These are phyloP conservation scores for Brachyopa scutellaris DNA, from an alignment of 2,888 invertebrate genomes.

Conservation along the genomic window DNA sequence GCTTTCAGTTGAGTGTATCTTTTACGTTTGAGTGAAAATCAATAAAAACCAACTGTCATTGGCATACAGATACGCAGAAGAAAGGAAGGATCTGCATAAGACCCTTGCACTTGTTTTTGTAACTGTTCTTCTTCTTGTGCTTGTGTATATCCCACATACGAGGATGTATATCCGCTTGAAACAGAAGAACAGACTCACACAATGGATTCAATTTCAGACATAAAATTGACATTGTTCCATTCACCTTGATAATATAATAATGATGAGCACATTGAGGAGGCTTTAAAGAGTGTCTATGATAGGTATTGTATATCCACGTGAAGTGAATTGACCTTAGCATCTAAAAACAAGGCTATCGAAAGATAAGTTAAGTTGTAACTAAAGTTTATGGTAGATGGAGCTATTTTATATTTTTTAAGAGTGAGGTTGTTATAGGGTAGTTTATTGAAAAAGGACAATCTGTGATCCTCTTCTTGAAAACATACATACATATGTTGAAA, in stretches of 20 bases:
- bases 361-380: no score
- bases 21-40: slow-evolving; percentile 47
- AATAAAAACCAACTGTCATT: slow-evolving; percentile 43
- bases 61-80: background rate
- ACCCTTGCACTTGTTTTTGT: slow-evolving; percentile 19
- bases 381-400: no score
- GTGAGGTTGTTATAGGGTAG: no score
- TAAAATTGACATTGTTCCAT: slow-evolving; percentile 34
- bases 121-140: slow-evolving; percentile 1
- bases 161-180: slow-evolving; percentile 14
- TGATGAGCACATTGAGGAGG: background rate
- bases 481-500: no score
- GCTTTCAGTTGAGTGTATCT: slow-evolving; percentile 37
- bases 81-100: slow-evolving; percentile 32
- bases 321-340: slow-evolving; percentile 33
- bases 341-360: no score
- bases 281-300: slow-evolving; percentile 6
- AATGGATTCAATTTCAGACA: slow-evolving; percentile 17
- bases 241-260: slow-evolving; percentile 27
- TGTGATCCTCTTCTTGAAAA: no score
- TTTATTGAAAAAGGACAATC: no score
- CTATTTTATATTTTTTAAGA: no score
- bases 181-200: background rate
- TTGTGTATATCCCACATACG: slow-evolving; percentile 21
- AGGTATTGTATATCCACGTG: no score